phyloP scores from a whole-genome alignment of 2,888 invertebrate species.

The Dryomyza anilis region DNA sequence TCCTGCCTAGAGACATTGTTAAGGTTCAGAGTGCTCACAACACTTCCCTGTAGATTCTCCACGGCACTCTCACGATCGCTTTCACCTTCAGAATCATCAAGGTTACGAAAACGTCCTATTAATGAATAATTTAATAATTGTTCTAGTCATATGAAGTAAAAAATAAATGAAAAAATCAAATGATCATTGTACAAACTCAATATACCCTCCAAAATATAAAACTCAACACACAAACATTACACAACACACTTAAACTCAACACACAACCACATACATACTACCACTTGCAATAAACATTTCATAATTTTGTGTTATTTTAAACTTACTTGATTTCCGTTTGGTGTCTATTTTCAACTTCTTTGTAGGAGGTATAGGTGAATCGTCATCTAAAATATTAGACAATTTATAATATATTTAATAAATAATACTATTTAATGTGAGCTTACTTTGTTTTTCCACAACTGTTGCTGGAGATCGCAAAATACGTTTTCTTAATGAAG shows the following conservation, averaged over 20 bases:
- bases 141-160: background rate
- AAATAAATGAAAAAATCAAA: background rate
- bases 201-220: too few species aligned
- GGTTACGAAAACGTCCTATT: background rate
- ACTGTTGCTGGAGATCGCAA: constrained; percentile 1
- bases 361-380: background rate
- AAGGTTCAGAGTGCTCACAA: background rate
- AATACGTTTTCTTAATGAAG: constrained; percentile 1
- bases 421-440: background rate
- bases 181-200: background rate
- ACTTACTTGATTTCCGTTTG: constrained; percentile 7
- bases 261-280: too few species aligned
- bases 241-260: too few species aligned
- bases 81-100: background rate
- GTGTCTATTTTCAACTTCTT: constrained; percentile 9
- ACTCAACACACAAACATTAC: too few species aligned
- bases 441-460: constrained; percentile 11
- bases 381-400: constrained; percentile 6
- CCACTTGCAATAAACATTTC: too few species aligned
- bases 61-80: constrained; percentile 4
- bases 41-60: background rate
- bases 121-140: background rate
- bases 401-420: background rate
- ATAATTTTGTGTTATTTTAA: too few species aligned
- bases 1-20: background rate